Evolutionary conservation across 2,888 invertebrate species (phyloP), one percentile per base, ranked within the genome.

Genomic region (Platypus cylindrus): DNA sequence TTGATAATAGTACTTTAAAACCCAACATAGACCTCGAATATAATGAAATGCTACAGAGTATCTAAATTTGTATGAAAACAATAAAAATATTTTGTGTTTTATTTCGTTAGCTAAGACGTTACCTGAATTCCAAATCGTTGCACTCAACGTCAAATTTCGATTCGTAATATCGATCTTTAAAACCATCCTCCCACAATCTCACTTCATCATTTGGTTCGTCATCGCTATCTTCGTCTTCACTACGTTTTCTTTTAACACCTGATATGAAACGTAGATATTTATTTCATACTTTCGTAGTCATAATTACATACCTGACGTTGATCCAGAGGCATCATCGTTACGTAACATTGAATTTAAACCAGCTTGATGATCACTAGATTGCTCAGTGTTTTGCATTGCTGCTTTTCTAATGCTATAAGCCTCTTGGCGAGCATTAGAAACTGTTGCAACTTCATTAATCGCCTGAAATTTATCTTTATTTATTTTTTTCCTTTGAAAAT

Each of bases 1-100:
- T 73, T 97, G 97, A 66, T 98, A 98, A 65, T 98, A 98, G 66
- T 97, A 98, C 48, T 86, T 78, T 17, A 99, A 67, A 36, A 99
- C 98, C 98, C 98, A 98, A 64, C 93, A 93, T 31, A 99, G 69
- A 0, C 98, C 98, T 32, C 84, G 74, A 3, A 94, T 91, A 66
- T 98, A 98, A 56, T 95, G 91, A 30, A 84, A 67, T 2, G 90
- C 93, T 24, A 98, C 94, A 49, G 80, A 78, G 58, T 85, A 78
- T 48, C 77, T 75, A 34, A n/a, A n/a, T n/a, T n/a, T n/a, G n/a
- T n/a, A n/a, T n/a, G n/a, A n/a, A n/a, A n/a, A n/a, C n/a, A n/a
- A n/a, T n/a, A n/a, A n/a, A n/a, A n/a, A n/a, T n/a, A n/a, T n/a
- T n/a, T n/a, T n/a, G n/a, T n/a, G n/a, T 26, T 11, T 26, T 26